phyloP scores from a whole-genome alignment of 2,797 vertebrate genomes.

The Fratercula arctica region DNA sequence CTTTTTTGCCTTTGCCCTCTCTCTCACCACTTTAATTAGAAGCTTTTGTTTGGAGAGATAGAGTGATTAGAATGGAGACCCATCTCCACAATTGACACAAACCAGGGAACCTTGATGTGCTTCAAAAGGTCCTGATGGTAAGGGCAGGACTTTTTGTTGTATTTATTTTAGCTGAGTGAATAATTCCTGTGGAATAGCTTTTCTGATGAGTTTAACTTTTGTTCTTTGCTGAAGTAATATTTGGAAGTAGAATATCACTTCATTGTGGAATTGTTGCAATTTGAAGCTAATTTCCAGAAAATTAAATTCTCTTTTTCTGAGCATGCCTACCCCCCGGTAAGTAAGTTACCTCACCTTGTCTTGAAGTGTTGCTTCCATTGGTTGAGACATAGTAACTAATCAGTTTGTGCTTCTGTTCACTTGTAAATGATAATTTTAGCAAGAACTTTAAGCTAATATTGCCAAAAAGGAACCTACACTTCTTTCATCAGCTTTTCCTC shows the following conservation, averaged over 20 bases:
- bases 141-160: neutral
- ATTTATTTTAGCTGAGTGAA: neutral
- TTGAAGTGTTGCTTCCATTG: neutral
- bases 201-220: neutral
- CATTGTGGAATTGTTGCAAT: neutral
- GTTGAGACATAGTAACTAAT: neutral
- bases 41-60: neutral
- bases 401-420: neutral
- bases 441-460: neutral
- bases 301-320: neutral
- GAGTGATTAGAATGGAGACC: neutral
- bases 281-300: neutral
- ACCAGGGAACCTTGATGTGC: neutral
- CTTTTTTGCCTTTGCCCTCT: neutral
- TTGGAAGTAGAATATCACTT: neutral
- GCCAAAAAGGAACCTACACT: neutral
- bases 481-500: neutral
- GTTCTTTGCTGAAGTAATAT: neutral
- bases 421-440: neutral
- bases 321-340: rapidly evolving
- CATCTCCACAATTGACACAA: neutral
- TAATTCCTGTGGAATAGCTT: neutral
- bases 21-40: neutral
- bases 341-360: neutral
- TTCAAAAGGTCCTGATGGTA: neutral